A percentile compares a stretch with the other conserved stretches of the same genome.
These are phyloP conservation scores for Caradrina kadenii DNA, from an alignment of 2,888 invertebrate species.

Conservation along the genomic window DNA sequence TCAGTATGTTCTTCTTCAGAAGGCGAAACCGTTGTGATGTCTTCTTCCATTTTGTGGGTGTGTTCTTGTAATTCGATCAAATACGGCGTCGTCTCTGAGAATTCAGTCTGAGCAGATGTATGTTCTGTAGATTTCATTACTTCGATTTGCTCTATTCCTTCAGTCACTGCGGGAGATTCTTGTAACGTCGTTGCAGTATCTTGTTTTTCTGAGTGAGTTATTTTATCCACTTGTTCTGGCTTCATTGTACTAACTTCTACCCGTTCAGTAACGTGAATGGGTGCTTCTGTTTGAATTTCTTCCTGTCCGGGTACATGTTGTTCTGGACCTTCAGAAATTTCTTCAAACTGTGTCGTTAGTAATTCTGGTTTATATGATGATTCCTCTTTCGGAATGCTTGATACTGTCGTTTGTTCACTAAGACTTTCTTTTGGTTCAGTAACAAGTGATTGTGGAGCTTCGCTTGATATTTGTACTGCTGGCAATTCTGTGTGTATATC, in stretches of 20 bases:
- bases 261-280: slow-evolving; percentile 30
- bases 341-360: slow-evolving; percentile 42
- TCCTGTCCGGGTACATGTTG: slow-evolving; percentile 8
- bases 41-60: slow-evolving; percentile 72
- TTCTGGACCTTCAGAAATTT: slow-evolving; percentile 43
- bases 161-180: slow-evolving; percentile 24
- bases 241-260: slow-evolving; percentile 32
- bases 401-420: slow-evolving; percentile 26
- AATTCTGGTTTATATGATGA: slow-evolving; percentile 41
- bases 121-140: slow-evolving; percentile 45
- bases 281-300: slow-evolving; percentile 34
- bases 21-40: slow-evolving; percentile 58
- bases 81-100: slow-evolving; percentile 74
- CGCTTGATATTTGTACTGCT: slow-evolving; percentile 41
- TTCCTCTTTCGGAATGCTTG: slow-evolving; percentile 32
- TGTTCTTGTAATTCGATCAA: slow-evolving; percentile 81
- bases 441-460: slow-evolving; percentile 50
- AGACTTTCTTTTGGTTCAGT: slow-evolving; percentile 41
- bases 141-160: slow-evolving; percentile 27
- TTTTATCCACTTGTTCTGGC: slow-evolving; percentile 24
- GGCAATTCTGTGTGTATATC: slow-evolving; percentile 46
- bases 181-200: slow-evolving; percentile 34
- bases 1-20: slow-evolving; percentile 40
- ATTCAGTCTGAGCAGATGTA: slow-evolving; percentile 55
- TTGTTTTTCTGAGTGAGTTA: slow-evolving; percentile 45